Percentiles rank a stretch among this genome's conserved stretches.
Conservation (phyloP, 2,113 vertebrate species). For the Cyphomyrus plagiostoma region DNA sequence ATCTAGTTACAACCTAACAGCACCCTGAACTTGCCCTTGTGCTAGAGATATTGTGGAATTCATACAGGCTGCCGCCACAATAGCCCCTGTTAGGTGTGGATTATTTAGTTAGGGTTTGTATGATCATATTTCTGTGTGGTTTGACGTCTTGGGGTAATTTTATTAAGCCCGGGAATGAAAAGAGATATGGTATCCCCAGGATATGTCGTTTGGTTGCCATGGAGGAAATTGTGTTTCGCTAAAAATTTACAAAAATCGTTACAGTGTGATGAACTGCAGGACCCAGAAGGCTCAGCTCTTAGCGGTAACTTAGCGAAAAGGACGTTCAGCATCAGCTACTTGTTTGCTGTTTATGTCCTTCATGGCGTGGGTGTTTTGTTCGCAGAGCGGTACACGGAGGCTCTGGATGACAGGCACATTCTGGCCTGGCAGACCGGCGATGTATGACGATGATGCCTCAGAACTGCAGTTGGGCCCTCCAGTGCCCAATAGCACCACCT, state of each 20-base stretch:
- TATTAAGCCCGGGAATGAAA: neutral
- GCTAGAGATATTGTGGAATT: neutral
- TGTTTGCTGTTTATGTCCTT: neutral
- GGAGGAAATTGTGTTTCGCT: neutral
- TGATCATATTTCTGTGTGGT: slow-evolving; percentile 4
- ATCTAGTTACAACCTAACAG: neutral
- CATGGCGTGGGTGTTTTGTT: slow-evolving; percentile 48
- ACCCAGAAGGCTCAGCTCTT: neutral
- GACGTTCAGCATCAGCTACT: neutral
- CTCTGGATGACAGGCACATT: slow-evolving; percentile 51
- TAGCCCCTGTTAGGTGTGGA: neutral
- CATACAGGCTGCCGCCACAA: neutral
- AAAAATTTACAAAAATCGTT: neutral
- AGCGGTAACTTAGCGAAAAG: neutral
- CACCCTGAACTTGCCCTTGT: neutral
- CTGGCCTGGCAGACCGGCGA: slow-evolving; percentile 43
- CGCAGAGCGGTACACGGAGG: slow-evolving; percentile 57
- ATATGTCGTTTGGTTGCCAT: neutral
- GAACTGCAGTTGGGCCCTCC: slow-evolving; percentile 39
- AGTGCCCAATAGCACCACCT: slow-evolving; percentile 70
- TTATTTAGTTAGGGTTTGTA: neutral
- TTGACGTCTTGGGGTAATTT: neutral
- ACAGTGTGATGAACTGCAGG: neutral
- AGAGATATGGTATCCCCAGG: neutral
- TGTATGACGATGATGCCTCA: slow-evolving; percentile 58